These are phyloP conservation scores for Sebastes steindachneri DNA, from an alignment of 2,797 vertebrate species.

Conservation along the genomic window DNA sequence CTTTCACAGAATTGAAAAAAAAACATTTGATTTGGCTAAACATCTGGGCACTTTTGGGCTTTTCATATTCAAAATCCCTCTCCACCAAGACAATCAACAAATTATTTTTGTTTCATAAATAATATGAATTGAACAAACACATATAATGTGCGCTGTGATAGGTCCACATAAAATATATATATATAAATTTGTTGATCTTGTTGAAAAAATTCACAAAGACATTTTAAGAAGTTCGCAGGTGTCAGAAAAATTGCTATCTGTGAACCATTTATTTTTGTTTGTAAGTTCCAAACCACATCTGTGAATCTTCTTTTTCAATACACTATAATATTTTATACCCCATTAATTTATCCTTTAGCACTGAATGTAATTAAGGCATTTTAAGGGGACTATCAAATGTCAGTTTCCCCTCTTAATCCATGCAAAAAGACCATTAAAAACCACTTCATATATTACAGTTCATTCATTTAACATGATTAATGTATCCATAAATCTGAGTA, in stretches of 20 bases:
- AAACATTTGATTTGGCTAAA: not conserved
- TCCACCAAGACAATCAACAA: not conserved
- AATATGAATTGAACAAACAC: not conserved
- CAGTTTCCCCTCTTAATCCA: not conserved
- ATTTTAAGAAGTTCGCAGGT: too few relatives aligned
- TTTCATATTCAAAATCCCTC: not conserved
- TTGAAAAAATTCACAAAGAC: not conserved
- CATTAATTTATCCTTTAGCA: not conserved
- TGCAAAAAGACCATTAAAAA: not conserved
- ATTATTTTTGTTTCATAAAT: not conserved
- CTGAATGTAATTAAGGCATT: not conserved
- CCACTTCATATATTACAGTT: not conserved
- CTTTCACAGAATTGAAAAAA: slow-evolving; percentile 8
- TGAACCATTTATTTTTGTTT: not conserved
- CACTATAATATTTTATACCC: not conserved
- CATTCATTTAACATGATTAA: not conserved
- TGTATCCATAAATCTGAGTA: not conserved
- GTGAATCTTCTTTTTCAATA: not conserved
- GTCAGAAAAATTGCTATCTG: not conserved
- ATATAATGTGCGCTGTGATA: not conserved
- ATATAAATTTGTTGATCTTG: not conserved
- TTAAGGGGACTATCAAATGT: not conserved
- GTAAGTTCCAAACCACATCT: not conserved
- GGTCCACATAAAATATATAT: not conserved
- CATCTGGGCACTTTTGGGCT: not conserved